Evolutionary conservation across 2,888 invertebrate genomes (phyloP).

Genomic region (Apamea anceps): DNA sequence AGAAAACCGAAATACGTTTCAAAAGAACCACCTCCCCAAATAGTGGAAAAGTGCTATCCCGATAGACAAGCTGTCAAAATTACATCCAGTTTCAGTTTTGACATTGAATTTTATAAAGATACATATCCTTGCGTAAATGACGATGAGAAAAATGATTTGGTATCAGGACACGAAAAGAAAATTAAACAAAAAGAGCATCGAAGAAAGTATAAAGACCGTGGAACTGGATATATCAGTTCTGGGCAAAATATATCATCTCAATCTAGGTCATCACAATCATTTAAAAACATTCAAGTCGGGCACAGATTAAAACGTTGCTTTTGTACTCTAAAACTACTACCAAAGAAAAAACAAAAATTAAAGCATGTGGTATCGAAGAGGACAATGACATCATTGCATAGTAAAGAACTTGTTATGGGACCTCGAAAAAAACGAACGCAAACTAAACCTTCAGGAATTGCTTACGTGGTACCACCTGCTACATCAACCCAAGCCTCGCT

Average conservation of each 20-base stretch:
- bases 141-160: conserved; percentile 9
- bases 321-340: conserved; percentile 69
- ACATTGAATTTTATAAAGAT: conserved; percentile 70
- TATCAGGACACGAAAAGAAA: conserved; percentile 6
- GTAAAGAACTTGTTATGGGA: conserved; percentile 1
- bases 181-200: conserved; percentile 20
- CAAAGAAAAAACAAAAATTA: conserved; percentile 51
- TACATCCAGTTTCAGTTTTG: conserved; percentile 69
- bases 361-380: conserved; percentile 42
- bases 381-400: conserved; percentile 39
- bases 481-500: conserved; percentile 32
- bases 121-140: conserved; percentile 16
- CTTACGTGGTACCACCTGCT: conserved; percentile 34
- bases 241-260: conserved; percentile 36
- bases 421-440: conserved; percentile 26
- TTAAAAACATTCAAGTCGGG: conserved; percentile 37
- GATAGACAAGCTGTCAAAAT: conserved; percentile 59
- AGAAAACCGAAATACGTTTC: conserved; percentile 7
- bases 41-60: conserved; percentile 1
- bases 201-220: conserved; percentile 11
- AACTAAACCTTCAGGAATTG: conserved; percentile 39
- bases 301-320: conserved; percentile 68
- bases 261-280: conserved; percentile 41
- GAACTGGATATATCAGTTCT: conserved; percentile 1
- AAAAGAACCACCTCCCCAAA: conserved; percentile 8